Evolutionary conservation across 2,797 vertebrate species (phyloP), one percentile per base, ranked within the genome.

Genomic region (Lutra lutra): DNA sequence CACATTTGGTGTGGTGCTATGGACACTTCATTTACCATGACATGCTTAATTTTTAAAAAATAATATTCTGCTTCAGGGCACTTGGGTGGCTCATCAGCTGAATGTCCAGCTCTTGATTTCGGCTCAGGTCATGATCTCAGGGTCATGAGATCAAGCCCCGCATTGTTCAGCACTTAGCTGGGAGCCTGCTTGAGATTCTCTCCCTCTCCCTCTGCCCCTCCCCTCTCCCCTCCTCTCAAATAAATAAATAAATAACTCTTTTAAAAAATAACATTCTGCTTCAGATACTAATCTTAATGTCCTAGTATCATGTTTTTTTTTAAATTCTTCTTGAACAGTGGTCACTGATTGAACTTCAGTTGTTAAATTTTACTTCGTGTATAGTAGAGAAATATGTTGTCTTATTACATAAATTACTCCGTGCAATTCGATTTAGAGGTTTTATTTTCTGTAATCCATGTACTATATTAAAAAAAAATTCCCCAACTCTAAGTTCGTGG

Each of bases 361-460:
- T 83, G 54, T 80, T 97, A 29, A 93, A 93, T 89, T 94, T 96
- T 95, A 56, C 48, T 75, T 40, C 86, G 72, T 23, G 29, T 73
- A 10, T 73, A 73, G 29, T 93, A 78, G 58, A 94, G 77, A 94
- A 96, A 82, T 48, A 89, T 1, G 27, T 91, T 92, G n/a, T 87
- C 23, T 82, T 95, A 87, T 83, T 89, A 78, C 0, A 3, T 88
- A 90, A 85, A 51, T 97, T 97, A 94, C 48, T 87, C 43, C 82
- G 29, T 5, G 32, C 77, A 64, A 86, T 96, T 66, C 46, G 80
- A 89, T 89, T 92, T 68, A 73, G 80, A 48, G 64, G 27, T 94
- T 90, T 96, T 86, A 83, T 94, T 96, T 97, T 89, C 56, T 89
- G 9, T 70, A 73, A 62, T 91, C 87, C 48, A 54, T 82, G 27